Percentiles rank a stretch among this genome's conserved stretches.
Evolutionary conservation across 1,140 invertebrate genomes (phyloP).

Genomic region (Lutraria rhynchaena): DNA sequence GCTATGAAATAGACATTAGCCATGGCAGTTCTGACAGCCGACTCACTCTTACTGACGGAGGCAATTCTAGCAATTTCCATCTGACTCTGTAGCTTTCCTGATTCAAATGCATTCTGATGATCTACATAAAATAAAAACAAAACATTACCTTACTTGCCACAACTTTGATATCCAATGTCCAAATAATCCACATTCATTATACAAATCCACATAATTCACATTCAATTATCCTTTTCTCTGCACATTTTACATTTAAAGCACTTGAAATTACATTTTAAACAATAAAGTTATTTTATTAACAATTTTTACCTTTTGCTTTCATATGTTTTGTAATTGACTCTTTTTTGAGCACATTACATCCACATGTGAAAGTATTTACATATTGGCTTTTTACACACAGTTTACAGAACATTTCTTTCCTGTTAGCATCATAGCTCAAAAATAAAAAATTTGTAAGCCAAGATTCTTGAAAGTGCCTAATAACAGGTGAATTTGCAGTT

Average conservation of each 20-base stretch:
- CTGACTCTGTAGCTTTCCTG: not conserved
- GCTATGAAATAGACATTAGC: constrained; percentile 32
- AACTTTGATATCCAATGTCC: too few relatives aligned
- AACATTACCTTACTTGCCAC: constrained; percentile 8
- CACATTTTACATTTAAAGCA: not conserved
- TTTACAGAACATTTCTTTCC: constrained; percentile 14
- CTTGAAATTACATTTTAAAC: not conserved
- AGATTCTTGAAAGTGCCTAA: constrained; percentile 24
- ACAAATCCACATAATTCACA: constrained; percentile 5
- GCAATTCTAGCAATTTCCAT: constrained; percentile 17
- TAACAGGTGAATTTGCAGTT: constrained; percentile 20
- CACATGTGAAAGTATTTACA: constrained; percentile 19
- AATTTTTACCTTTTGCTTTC: constrained; percentile 8
- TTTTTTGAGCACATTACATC: constrained; percentile 19
- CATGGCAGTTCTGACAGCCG: constrained; percentile 25
- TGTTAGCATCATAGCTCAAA: constrained; percentile 1
- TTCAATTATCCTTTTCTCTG: not conserved
- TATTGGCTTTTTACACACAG: too few relatives aligned
- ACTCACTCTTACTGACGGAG: constrained; percentile 27
- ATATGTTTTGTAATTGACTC: constrained; percentile 26
- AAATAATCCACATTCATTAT: too few relatives aligned
- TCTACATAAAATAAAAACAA: constrained; percentile 24
- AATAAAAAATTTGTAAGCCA: constrained; percentile 8
- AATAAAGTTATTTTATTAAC: not conserved
- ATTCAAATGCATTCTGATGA: constrained; percentile 16